These are phyloP conservation scores for Platycheirus albimanus DNA, from an alignment of 2,888 invertebrate species.

Conservation along the genomic window DNA sequence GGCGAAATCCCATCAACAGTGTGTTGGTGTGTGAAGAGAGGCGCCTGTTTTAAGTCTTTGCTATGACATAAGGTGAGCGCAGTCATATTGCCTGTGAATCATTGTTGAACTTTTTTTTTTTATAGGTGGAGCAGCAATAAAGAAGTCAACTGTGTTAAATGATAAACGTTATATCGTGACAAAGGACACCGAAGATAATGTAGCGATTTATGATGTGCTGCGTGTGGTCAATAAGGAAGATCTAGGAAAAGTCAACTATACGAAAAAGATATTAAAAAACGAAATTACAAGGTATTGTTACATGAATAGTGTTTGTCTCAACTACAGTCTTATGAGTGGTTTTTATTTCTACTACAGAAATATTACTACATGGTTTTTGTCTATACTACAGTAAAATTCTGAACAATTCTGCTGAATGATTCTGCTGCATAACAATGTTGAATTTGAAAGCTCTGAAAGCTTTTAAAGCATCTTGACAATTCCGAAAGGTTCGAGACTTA, in stretches of 20 bases:
- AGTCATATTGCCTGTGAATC: too few species aligned
- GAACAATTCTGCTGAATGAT: too few species aligned
- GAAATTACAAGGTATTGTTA: slow-evolving; percentile 96
- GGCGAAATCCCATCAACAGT: slow-evolving; percentile 92
- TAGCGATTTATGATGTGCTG: slow-evolving; percentile 96
- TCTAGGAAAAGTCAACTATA: slow-evolving; percentile 94
- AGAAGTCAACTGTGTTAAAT: slow-evolving; percentile 95
- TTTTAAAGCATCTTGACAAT: too few species aligned
- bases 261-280: slow-evolving; percentile 95
- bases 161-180: slow-evolving; percentile 98
- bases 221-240: slow-evolving; percentile 95
- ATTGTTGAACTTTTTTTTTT: too few species aligned
- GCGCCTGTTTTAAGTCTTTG: slow-evolving; percentile 94
- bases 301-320: too few species aligned
- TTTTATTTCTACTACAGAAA: too few species aligned
- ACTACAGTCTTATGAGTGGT: too few species aligned
- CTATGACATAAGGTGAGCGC: slow-evolving; percentile 85
- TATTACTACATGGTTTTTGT: too few species aligned
- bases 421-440: too few species aligned
- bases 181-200: slow-evolving; percentile 95
- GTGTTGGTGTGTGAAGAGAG: slow-evolving; percentile 95
- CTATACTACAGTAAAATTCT: too few species aligned
- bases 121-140: slow-evolving; percentile 96
- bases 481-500: too few species aligned
- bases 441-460: too few species aligned